Base-by-base conservation (phyloP, 1,140 invertebrate genomes). In the Caenorhabditis briggsae region DNA sequence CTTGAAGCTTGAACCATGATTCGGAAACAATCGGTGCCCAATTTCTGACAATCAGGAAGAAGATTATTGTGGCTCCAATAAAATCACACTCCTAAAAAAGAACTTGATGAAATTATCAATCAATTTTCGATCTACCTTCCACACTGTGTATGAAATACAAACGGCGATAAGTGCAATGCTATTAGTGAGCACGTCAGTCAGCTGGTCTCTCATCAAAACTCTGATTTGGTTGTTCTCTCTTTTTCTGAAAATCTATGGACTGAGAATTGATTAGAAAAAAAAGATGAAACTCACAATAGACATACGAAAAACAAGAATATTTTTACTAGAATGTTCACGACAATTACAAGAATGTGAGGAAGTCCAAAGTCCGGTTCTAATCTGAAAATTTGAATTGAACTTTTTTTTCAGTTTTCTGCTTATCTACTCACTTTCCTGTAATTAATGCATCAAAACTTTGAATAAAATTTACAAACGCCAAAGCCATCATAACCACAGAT, bases 191-290 rank as follows among this genome's bases (percentile, higher is more conserved):
- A 85, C 50, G 56, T 85, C 84, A n/a, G 61, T 85, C 2, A 56
- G 50, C 65, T 85, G 84, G 53, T 85, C 84, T 53, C 61, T 85
- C 65, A 59, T 70, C 33, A 85, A 65, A 56, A 85, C 65, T 53
- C 65, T 11, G 3, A 85, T 64, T 56, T 85, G 61, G 33, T 55
- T 74, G 16, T 74, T 56, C 25, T 83, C 48, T 16, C 58, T 43
- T 50, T 58, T 55, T 14, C 84, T 85, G 50, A 78, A 65, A 64
- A 20, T 18, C 43, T 25, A 7, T 20, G n/a, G 56, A 25, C 6
- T n/a, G 56, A 61, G 18, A 20, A 61, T 3, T 20, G 6, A 6
- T 12, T 25, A 6, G 23, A 25, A 59, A 12, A 48, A 58, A 82
- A 84, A 53, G 56, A 8, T 23, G 2, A 53, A 46, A 64, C 83